Evolutionary conservation across 2,797 vertebrate genomes (phyloP).

Genomic region (Acropternis orthonyx): DNA sequence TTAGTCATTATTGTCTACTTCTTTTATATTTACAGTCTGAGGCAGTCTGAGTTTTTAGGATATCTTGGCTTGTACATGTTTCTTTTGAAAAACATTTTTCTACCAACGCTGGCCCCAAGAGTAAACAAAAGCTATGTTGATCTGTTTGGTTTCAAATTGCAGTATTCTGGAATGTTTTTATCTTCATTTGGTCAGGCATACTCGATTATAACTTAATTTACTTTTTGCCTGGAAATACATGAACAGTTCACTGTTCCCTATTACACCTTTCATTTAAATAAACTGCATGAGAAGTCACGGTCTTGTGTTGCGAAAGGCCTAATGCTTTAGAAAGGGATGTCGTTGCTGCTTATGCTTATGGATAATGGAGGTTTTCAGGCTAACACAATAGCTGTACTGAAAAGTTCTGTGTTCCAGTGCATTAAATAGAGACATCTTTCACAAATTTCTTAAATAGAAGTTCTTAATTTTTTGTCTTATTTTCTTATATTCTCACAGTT

Average conservation of each 20-base stretch:
- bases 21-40: background rate
- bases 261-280: background rate
- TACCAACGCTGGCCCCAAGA: background rate
- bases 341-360: background rate
- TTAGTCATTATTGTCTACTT: background rate
- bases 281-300: background rate
- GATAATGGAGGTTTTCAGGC: background rate
- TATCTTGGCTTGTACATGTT: background rate
- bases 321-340: background rate
- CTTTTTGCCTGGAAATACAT: background rate
- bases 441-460: background rate
- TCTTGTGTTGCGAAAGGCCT: background rate
- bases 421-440: background rate
- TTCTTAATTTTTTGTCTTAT: background rate
- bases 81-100: background rate
- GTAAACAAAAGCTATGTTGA: background rate
- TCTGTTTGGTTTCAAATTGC: background rate
- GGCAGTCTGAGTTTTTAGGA: background rate
- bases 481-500: background rate
- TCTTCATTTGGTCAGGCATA: background rate
- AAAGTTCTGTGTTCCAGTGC: background rate
- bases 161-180: background rate
- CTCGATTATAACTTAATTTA: background rate
- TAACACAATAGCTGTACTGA: background rate
- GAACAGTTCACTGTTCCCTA: background rate